These are phyloP conservation scores for Zeuzera pyrina DNA, from an alignment of 2,888 invertebrate genomes.

Conservation along the genomic window DNA sequence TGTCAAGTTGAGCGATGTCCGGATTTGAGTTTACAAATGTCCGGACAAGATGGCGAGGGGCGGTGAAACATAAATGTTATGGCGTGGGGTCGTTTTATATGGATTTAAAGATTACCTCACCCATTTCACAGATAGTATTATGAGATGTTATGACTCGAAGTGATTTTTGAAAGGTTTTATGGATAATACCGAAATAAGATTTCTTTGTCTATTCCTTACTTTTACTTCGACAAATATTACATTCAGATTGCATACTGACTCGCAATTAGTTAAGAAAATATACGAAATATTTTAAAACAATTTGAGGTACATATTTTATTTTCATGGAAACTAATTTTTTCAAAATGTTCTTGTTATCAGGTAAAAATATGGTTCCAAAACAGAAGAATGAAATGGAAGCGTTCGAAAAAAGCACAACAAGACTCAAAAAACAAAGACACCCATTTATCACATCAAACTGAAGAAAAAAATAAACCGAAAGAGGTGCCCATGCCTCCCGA, in stretches of 20 bases:
- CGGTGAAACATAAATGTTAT: conserved; percentile 38
- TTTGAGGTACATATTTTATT: not conserved
- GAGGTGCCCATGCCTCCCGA: conserved; percentile 19
- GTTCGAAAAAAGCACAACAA: conserved; percentile 96
- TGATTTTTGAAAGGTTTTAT: too few relatives aligned
- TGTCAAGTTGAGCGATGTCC: conserved; percentile 48
- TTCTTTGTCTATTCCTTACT: too few relatives aligned
- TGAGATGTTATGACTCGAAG: too few relatives aligned
- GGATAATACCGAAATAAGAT: too few relatives aligned
- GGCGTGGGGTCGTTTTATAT: conserved; percentile 40
- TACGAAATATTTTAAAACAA: too few relatives aligned
- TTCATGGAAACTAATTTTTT: conserved; percentile 15
- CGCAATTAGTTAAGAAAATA: too few relatives aligned
- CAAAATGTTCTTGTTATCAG: too few relatives aligned
- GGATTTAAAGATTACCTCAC: conserved; percentile 54
- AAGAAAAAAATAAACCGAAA: conserved; percentile 52
- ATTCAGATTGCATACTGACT: too few relatives aligned
- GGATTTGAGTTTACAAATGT: conserved; percentile 55
- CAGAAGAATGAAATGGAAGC: conserved; percentile 98
- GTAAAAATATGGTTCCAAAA: conserved; percentile 99
- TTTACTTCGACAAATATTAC: too few relatives aligned
- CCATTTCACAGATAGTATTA: too few relatives aligned
- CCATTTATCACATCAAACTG: conserved; percentile 32
- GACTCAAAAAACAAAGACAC: conserved; percentile 82
- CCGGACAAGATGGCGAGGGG: conserved; percentile 11